phyloP scores from a whole-genome alignment of 2,797 vertebrate species.

The Pterois miles region DNA sequence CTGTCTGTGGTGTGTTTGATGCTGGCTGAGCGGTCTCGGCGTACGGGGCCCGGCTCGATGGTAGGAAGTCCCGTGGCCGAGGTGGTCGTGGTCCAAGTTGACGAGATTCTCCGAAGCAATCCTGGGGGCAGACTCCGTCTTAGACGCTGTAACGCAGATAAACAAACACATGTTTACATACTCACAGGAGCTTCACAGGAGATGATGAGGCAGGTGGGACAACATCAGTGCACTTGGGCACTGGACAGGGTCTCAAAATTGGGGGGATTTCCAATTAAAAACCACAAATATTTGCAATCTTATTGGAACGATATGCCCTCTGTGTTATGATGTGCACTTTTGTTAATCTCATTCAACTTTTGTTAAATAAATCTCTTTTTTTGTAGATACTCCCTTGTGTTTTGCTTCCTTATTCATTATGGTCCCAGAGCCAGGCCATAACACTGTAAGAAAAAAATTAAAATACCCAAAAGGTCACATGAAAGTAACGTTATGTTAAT shows the following conservation, averaged over 20 bases:
- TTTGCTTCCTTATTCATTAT: too few relatives aligned
- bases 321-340: too few relatives aligned
- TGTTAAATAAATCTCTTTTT: too few relatives aligned
- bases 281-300: neutral
- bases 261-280: neutral
- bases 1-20: constrained; percentile 89
- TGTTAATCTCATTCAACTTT: too few relatives aligned
- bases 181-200: neutral
- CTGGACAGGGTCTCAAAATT: neutral
- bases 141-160: constrained; percentile 83
- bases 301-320: neutral
- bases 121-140: constrained; percentile 92
- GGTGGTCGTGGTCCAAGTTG: constrained; percentile 98
- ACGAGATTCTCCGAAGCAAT: constrained; percentile 92
- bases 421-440: too few relatives aligned
- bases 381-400: too few relatives aligned
- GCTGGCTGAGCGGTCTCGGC: constrained; percentile 92
- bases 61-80: constrained; percentile 97
- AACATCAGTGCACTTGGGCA: too few relatives aligned
- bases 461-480: neutral
- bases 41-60: constrained; percentile 92
- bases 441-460: neutral
- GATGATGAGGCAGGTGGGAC: neutral
- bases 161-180: neutral
- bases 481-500: too few relatives aligned